Base-by-base conservation (phyloP, 2,113 vertebrate species). In the Ictalurus punctatus region DNA sequence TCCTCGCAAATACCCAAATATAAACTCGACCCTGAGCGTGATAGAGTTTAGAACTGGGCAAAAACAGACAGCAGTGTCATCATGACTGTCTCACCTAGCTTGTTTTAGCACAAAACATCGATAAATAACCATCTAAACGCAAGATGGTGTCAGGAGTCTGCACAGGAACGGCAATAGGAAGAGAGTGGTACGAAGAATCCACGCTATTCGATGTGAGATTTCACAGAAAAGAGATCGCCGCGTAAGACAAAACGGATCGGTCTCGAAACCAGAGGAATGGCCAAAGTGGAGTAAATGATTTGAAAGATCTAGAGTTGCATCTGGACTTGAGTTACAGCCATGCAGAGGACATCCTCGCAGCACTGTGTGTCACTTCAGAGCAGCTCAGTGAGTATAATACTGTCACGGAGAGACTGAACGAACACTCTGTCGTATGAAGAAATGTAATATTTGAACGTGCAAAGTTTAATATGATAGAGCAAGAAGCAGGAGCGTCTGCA, bases 381-480 rank as follows among this genome's bases (percentile, higher is more conserved):
- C 19, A 79, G 13, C 6, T 25, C 1, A 19, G 52, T 58, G 52
- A 58, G 54, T 59, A 59, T 17, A 30, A 30, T 16, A 4, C 7
- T 10, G 6, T 63, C 8, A 86, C 34, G n/a, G 27, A 12, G 0
- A 71, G 63, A 34, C 58, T 81, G 1, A 10, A 86, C 0, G 27
- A 0, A 14, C 76, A 86, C 56, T 89, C 82, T 30, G 44, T 89
- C 25, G 40, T 40, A 4, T 17, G 44, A 76, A 80, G 71, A n/a
- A 79, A 79, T 40, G 9, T 86, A 9, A 78, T 59, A 13, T 86
- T 76, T 23, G 69, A 86, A 74, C 7, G 12, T 6, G 69, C 87
- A 14, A 78, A 88, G 25, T 84, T 82, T 40, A 82, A 86, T n/a
- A 52, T 61, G 54, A 83, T 71, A 54, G 58, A 90, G n/a, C 82